Evolutionary conservation across 2,888 invertebrate species (phyloP).

Genomic region (Caenorhabditis parvicauda): DNA sequence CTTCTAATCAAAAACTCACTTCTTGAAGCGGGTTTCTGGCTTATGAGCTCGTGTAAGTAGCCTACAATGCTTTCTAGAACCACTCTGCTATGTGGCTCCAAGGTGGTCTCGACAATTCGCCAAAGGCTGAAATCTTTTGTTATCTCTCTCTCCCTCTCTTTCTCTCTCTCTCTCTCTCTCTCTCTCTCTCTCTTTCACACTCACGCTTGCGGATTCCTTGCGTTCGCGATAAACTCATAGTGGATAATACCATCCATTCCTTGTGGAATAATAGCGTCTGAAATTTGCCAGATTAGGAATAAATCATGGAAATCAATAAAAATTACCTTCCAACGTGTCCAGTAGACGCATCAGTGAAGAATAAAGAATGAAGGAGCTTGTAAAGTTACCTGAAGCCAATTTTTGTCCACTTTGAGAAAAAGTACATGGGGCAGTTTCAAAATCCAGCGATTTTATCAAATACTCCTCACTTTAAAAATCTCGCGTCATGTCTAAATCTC

Average conservation of each 20-base stretch:
- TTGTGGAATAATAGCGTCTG: constrained; percentile 12
- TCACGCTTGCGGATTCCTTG: constrained; percentile 4
- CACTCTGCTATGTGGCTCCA: constrained; percentile 13
- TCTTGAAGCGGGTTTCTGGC: constrained; percentile 18
- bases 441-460: too few species aligned
- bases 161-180: too few species aligned
- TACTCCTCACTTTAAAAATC: too few species aligned
- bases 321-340: constrained; percentile 34
- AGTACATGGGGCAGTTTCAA: too few species aligned
- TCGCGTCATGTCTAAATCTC: too few species aligned
- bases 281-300: not conserved
- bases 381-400: constrained; percentile 26
- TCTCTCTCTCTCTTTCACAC: too few species aligned
- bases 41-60: constrained; percentile 26
- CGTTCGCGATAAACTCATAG: constrained; percentile 15
- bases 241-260: constrained; percentile 25
- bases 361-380: constrained; percentile 32
- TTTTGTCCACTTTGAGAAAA: too few species aligned
- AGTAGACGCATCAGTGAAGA: constrained; percentile 38
- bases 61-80: constrained; percentile 18
- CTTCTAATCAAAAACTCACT: constrained; percentile 10
- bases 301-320: not conserved
- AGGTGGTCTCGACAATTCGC: constrained; percentile 5
- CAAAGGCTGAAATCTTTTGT: constrained; percentile 24
- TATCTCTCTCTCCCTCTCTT: too few species aligned